Percentiles rank a stretch among this genome's conserved stretches.
Conservation (phyloP, 2,113 vertebrate species). For the Vanacampus margaritifer region DNA sequence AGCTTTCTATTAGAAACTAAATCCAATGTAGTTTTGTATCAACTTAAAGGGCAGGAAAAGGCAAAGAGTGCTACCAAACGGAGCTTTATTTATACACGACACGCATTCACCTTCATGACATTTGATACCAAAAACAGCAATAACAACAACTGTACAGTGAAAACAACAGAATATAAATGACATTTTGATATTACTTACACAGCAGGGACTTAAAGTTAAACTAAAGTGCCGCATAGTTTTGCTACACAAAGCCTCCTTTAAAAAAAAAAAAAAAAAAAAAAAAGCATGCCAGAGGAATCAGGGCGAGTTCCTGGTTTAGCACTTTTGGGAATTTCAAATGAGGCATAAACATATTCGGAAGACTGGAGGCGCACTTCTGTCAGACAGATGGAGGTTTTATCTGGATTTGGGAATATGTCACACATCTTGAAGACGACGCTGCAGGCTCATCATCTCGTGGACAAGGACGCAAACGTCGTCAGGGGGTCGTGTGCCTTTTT, state of each 20-base stretch:
- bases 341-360: conserved; percentile 19
- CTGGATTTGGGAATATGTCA: conserved; percentile 30
- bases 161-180: conserved; percentile 13
- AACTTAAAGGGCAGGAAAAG: neutral
- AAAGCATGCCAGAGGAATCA: conserved; percentile 18
- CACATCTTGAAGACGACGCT: conserved; percentile 36
- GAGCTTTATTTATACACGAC: conserved; percentile 48
- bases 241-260: conserved; percentile 15
- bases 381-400: conserved; percentile 39
- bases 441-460: conserved; percentile 15
- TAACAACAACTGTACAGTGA: conserved; percentile 56
- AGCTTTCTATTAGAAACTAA: neutral
- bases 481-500: conserved; percentile 27
- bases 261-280: neutral
- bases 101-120: conserved; percentile 47
- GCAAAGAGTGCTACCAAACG: conserved; percentile 12
- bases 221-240: conserved; percentile 27
- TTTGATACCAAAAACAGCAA: conserved; percentile 33
- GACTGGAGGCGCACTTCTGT: conserved; percentile 12
- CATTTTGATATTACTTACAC: conserved; percentile 11
- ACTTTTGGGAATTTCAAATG: conserved; percentile 23
- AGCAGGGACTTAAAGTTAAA: conserved; percentile 22
- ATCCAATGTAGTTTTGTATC: conserved; percentile 6
- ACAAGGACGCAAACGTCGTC: conserved; percentile 3
- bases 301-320: conserved; percentile 15